Base-by-base conservation (phyloP, 2,797 vertebrate genomes). In the Podarcis lilfordi region DNA sequence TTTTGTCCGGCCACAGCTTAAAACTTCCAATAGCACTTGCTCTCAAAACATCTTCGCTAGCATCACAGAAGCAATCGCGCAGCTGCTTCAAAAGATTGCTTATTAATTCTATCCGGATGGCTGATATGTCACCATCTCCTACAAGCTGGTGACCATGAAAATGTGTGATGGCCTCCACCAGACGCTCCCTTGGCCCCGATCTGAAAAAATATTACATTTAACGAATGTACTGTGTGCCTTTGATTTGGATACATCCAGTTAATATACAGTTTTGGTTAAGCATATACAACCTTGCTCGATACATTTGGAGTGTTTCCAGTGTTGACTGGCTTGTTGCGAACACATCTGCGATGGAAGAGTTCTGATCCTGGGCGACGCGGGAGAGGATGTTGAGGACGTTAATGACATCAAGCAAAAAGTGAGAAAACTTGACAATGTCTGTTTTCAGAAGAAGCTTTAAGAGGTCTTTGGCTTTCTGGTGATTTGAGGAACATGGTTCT, bases 11-110 rank as follows among this genome's bases (percentile, higher is more conserved):
- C 95, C 95, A 95, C n/a, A 95, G 55, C 71, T 94, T 95, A 92
- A 96, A 97, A 92, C 93, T 97, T 92, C 94, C 95, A 90, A 91
- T 95, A 64, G 77, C 55, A 19, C 96, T 87, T 85, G 94, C 95
- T 86, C 82, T 94, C 50, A 95, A 89, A 89, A 96, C 91, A 81
- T 96, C 93, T 84, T 94, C 94, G 90, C 78, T 95, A 81, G 94
- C 92, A 83, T 96, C 92, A 25, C 91, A 94, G 90, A 96, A 96
- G 81, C 94, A 96, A 84, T 94, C 85, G 86, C 0, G 55, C 19
- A 96, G 91, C 10, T 61, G 95, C 84, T 90, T 89, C 89, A 94
- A 68, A 86, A 96, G 92, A 92, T 69, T 92, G 86, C 76, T 90
- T 81, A 96, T 90, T 86, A 97, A 84, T 82, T 75, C 79, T 5